These are phyloP conservation scores for Crotophaga sulcirostris DNA, from an alignment of 2,113 vertebrate species.

Conservation along the genomic window DNA sequence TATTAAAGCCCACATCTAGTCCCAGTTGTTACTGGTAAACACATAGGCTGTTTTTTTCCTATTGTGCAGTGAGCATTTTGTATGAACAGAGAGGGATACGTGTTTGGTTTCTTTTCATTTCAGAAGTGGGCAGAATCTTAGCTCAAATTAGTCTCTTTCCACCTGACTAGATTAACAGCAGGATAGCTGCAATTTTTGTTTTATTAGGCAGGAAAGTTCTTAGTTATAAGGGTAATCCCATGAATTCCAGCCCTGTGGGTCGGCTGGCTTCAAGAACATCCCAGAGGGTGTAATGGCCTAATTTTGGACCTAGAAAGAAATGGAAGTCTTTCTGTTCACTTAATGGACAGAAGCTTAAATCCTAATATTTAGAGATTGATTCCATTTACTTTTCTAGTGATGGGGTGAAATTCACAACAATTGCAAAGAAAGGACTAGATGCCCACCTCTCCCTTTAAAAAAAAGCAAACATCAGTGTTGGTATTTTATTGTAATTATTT, in stretches of 20 bases:
- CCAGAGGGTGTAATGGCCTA: not conserved
- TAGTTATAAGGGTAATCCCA: not conserved
- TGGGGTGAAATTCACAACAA: not conserved
- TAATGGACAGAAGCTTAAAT: not conserved
- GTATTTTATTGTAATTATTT: not conserved
- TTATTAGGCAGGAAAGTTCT: constrained; percentile 19
- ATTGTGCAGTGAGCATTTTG: not conserved
- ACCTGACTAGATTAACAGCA: not conserved
- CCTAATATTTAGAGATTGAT: not conserved
- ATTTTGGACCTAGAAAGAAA: not conserved
- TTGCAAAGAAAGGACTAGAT: not conserved
- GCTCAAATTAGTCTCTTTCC: not conserved
- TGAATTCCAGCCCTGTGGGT: constrained; percentile 1
- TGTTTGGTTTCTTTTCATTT: constrained; percentile 19
- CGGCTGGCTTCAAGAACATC: not conserved
- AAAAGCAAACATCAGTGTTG: not conserved
- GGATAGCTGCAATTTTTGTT: constrained; percentile 30
- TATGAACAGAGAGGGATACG: not conserved
- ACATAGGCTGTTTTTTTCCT: not conserved
- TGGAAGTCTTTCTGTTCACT: not conserved
- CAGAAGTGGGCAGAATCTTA: not conserved
- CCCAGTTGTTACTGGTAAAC: not conserved
- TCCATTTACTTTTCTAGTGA: not conserved
- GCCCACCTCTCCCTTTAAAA: not conserved
- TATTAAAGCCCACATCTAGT: not conserved